These are phyloP conservation scores for Talpa occidentalis DNA, from an alignment of 2,113 vertebrate species.

Conservation along the genomic window DNA sequence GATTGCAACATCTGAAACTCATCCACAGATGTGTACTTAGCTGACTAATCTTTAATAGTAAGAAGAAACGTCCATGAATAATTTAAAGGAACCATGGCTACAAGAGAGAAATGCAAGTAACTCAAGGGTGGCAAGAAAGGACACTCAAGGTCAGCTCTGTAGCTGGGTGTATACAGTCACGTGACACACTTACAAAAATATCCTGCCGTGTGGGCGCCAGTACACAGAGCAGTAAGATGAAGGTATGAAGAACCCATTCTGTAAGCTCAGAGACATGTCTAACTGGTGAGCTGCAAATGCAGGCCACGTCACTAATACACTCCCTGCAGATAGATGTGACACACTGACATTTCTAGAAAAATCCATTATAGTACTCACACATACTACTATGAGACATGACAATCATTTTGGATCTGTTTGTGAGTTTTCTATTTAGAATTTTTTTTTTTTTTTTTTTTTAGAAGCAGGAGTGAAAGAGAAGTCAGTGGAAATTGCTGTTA, in stretches of 20 bases:
- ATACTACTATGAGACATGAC: not conserved
- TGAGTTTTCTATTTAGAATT: not conserved
- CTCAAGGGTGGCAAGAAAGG: not conserved
- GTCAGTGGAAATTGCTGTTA: not conserved
- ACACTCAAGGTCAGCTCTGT: not conserved
- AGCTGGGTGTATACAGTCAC: not conserved
- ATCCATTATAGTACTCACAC: not conserved
- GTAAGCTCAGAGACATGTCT: not conserved
- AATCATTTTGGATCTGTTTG: not conserved
- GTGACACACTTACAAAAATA: not conserved
- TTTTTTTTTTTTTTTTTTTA: constrained; percentile 24
- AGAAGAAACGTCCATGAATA: not conserved
- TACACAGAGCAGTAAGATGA: not conserved
- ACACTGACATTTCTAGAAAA: not conserved
- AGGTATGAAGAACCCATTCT: not conserved
- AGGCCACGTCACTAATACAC: not conserved
- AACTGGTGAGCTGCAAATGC: not conserved
- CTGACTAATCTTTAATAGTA: not conserved
- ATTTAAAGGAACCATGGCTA: not conserved
- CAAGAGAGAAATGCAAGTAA: not conserved
- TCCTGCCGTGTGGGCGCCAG: not conserved
- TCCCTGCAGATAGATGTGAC: not conserved
- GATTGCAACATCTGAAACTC: not conserved
- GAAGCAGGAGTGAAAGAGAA: not conserved
- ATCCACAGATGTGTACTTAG: not conserved